Evolutionary conservation across 2,888 invertebrate genomes (phyloP).

Genomic region (Drosophila yooni): DNA sequence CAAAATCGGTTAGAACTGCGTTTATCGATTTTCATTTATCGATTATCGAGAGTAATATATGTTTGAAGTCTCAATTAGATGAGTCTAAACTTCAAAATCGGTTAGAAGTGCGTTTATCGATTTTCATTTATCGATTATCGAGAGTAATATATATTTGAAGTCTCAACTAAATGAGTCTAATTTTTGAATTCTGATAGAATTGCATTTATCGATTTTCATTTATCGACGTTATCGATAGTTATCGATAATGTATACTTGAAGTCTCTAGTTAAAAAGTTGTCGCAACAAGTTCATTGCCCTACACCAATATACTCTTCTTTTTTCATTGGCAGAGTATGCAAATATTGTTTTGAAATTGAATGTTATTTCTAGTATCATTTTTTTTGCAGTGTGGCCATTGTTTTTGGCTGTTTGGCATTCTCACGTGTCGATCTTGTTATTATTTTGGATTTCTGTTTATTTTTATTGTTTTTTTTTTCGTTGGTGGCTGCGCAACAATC

Average conservation of each 20-base stretch:
- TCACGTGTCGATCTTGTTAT: background rate
- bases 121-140: too few species aligned
- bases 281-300: too few species aligned
- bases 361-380: background rate
- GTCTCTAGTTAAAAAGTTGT: background rate
- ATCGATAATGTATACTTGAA: too few species aligned
- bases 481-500: slow-evolving; percentile 9
- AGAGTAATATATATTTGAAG: too few species aligned
- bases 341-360: background rate
- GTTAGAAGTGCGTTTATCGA: background rate
- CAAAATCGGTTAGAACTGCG: background rate
- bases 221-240: background rate
- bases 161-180: too few species aligned
- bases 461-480: too few species aligned
- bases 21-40: too few species aligned
- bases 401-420: slow-evolving; percentile 27
- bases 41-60: too few species aligned
- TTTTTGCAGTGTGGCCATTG: background rate
- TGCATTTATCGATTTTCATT: background rate
- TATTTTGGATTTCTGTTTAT: background rate
- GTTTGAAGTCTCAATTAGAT: too few species aligned
- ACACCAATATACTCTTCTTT: background rate
- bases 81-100: background rate
- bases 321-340: background rate
- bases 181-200: too few species aligned